Evolutionary conservation across 2,797 vertebrate genomes (phyloP).

Genomic region (Rhinoraja longicauda): DNA sequence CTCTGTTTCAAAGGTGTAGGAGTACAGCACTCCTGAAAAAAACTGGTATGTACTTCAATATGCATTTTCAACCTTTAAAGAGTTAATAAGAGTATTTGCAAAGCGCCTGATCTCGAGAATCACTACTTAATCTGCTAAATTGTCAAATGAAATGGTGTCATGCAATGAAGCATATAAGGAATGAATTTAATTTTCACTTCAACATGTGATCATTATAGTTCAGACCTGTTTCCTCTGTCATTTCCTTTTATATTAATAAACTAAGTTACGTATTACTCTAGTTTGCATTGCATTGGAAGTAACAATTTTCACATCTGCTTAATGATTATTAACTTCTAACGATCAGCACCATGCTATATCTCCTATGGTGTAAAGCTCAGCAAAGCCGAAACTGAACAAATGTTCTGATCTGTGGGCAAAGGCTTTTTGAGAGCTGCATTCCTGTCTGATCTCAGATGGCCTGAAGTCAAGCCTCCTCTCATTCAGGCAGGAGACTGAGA

Average conservation of each 20-base stretch:
- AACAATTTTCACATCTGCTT: constrained; percentile 20
- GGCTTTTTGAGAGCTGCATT: constrained; percentile 4
- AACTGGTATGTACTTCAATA: neutral
- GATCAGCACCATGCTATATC: neutral
- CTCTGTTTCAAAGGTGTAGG: no score
- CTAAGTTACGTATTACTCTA: neutral
- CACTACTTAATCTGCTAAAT: neutral
- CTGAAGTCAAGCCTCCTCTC: constrained; percentile 26
- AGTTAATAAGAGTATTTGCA: neutral
- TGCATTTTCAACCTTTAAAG: neutral
- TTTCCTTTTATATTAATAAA: constrained; percentile 5
- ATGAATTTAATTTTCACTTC: neutral
- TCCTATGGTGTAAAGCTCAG: neutral
- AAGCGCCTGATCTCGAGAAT: neutral
- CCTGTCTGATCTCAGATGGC: constrained; percentile 29
- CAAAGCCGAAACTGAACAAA: neutral
- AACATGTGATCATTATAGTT: neutral
- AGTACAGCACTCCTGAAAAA: neutral
- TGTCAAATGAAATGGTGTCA: neutral
- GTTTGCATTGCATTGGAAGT: constrained; percentile 5
- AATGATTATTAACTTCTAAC: neutral
- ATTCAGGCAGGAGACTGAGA: constrained; percentile 33
- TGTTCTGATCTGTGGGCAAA: constrained; percentile 4
- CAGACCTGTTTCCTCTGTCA: neutral
- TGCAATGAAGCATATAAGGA: neutral